Evolutionary conservation across 2,888 invertebrate species (phyloP).

Genomic region (Lagria hirta): DNA sequence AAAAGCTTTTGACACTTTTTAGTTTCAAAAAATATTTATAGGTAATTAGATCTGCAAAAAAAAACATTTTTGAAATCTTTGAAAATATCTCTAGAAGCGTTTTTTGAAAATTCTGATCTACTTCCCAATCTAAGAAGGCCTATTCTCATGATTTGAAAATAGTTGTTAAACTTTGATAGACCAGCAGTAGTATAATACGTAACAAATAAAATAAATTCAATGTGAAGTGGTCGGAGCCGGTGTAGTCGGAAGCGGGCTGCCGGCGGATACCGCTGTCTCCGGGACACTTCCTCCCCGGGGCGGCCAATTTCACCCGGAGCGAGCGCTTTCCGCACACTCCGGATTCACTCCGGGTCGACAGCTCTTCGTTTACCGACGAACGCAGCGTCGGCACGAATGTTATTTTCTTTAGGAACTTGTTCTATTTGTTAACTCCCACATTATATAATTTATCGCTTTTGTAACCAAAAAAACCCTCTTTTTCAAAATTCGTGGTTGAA

Average conservation of each 20-base stretch:
- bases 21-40: too few relatives aligned
- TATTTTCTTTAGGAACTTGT: too few relatives aligned
- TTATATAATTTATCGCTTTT: too few relatives aligned
- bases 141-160: conserved; percentile 8
- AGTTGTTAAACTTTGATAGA: conserved; percentile 15
- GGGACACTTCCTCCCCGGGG: conserved; percentile 57
- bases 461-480: too few relatives aligned
- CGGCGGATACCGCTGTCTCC: conserved; percentile 58
- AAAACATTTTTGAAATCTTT: too few relatives aligned
- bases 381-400: conserved; percentile 46
- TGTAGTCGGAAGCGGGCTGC: neutral
- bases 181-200: conserved; percentile 18
- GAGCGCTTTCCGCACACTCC: conserved; percentile 52
- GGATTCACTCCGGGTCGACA: conserved; percentile 39
- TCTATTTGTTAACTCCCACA: conserved; percentile 45
- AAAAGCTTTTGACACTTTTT: too few relatives aligned
- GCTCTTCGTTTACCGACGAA: conserved; percentile 33
- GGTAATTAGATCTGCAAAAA: too few relatives aligned
- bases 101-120: too few relatives aligned
- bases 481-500: too few relatives aligned
- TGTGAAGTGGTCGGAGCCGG: neutral
- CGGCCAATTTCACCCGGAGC: conserved; percentile 56
- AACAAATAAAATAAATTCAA: conserved; percentile 15
- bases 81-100: too few relatives aligned
- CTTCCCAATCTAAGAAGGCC: too few relatives aligned